Evolutionary conservation across 2,113 vertebrate species (phyloP).

Genomic region (Pachyramphus minor): DNA sequence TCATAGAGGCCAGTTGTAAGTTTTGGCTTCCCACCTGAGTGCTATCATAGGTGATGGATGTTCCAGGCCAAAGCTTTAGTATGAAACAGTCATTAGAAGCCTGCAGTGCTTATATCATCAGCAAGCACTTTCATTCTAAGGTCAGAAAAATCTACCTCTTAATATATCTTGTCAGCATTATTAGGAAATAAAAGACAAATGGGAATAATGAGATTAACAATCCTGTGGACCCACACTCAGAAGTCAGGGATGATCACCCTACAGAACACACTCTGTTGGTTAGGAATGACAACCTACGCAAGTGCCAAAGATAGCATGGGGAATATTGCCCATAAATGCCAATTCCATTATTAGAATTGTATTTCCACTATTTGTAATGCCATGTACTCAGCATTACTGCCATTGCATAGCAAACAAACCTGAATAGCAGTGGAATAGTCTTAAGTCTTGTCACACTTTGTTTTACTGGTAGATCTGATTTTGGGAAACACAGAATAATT

Average conservation of each 20-base stretch:
- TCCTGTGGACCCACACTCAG: background rate
- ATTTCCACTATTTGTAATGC: background rate
- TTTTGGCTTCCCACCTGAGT: background rate
- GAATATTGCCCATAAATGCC: background rate
- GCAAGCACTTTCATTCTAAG: background rate
- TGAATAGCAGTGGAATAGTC: background rate
- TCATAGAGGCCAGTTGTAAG: background rate
- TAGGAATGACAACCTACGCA: background rate
- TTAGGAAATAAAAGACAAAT: background rate
- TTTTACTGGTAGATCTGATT: background rate
- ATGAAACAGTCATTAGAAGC: background rate
- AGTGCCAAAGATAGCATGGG: background rate
- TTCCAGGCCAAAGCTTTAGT: background rate
- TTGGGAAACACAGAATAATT: background rate
- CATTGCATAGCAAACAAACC: background rate
- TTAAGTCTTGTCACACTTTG: background rate
- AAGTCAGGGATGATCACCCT: background rate
- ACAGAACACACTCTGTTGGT: background rate
- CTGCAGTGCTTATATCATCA: background rate
- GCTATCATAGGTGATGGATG: rapidly evolving
- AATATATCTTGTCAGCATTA: background rate
- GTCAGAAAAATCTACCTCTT: background rate
- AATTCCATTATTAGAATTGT: background rate
- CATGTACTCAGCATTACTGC: background rate
- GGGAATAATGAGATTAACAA: background rate